These are phyloP conservation scores for Phalacrocorax carbo DNA, from an alignment of 2,113 vertebrate species.

Conservation along the genomic window DNA sequence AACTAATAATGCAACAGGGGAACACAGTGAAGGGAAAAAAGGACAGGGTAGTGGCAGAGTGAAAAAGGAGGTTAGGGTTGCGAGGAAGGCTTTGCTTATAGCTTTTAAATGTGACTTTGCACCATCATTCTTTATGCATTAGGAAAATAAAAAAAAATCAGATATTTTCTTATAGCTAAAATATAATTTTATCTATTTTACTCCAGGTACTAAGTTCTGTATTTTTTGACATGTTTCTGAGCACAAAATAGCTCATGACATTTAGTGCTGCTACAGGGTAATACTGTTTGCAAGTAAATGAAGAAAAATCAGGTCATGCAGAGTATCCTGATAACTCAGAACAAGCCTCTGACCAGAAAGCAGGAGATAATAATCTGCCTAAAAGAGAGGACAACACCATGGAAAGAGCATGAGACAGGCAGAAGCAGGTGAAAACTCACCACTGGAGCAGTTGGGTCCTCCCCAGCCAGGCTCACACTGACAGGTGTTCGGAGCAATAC, in stretches of 20 bases:
- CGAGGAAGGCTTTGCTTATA: not conserved
- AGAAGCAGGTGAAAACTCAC: constrained; percentile 91
- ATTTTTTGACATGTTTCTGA: not conserved
- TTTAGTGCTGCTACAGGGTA: not conserved
- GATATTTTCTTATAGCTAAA: not conserved
- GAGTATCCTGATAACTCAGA: not conserved
- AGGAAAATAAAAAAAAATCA: not conserved
- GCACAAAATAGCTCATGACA: not conserved
- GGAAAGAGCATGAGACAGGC: constrained; percentile 61
- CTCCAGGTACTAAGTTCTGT: not conserved
- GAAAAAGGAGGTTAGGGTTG: not conserved
- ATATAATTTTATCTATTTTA: not conserved
- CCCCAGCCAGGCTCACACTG: constrained; percentile 99
- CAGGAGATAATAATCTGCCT: not conserved
- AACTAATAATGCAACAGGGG: not conserved
- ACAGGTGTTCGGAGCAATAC: constrained; percentile 97
- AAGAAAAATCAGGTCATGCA: not conserved
- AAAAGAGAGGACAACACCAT: not conserved
- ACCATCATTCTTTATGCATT: not conserved
- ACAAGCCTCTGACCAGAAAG: not conserved
- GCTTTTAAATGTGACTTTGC: not conserved
- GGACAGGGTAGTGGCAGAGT: not conserved
- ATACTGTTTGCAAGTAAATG: not conserved
- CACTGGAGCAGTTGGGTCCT: constrained; percentile 95
- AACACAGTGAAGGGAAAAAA: not conserved